Evolutionary conservation across 2,113 vertebrate species (phyloP).

Genomic region (Bettongia penicillata): DNA sequence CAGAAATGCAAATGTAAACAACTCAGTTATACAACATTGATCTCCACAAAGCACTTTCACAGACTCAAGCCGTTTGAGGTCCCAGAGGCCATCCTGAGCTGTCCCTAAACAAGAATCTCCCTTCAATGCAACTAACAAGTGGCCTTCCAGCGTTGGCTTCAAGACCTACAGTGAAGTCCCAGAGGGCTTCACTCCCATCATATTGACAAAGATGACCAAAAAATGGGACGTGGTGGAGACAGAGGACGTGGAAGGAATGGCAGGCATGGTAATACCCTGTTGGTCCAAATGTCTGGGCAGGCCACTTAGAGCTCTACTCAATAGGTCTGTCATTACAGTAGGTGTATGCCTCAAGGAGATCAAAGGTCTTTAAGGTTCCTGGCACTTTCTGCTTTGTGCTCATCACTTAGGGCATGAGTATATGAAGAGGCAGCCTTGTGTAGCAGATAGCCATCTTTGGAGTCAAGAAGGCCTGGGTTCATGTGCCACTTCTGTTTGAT

Average conservation of each 20-base stretch:
- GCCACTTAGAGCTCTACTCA: no score
- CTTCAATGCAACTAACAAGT: not conserved
- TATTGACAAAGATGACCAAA: not conserved
- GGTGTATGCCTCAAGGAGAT: no score
- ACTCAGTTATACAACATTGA: not conserved
- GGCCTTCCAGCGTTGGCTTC: not conserved
- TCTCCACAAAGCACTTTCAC: not conserved
- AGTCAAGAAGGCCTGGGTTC: not conserved
- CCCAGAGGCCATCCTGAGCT: not conserved
- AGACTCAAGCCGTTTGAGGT: not conserved
- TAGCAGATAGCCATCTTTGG: not conserved
- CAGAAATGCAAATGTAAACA: not conserved
- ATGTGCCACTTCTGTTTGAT: not conserved
- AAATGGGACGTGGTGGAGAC: not conserved
- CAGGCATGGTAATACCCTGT: not conserved
- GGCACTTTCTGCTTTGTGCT: not conserved
- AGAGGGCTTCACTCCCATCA: not conserved
- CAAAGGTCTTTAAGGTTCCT: not conserved
- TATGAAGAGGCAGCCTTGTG: not conserved
- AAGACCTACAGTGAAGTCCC: not conserved
- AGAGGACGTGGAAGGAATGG: not conserved
- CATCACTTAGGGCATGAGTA: not conserved
- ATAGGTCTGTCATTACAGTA: not conserved
- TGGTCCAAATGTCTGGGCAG: not conserved
- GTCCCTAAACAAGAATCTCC: not conserved